These are phyloP conservation scores for Isoperla grammatica DNA, from an alignment of 2,888 invertebrate genomes.

Conservation along the genomic window DNA sequence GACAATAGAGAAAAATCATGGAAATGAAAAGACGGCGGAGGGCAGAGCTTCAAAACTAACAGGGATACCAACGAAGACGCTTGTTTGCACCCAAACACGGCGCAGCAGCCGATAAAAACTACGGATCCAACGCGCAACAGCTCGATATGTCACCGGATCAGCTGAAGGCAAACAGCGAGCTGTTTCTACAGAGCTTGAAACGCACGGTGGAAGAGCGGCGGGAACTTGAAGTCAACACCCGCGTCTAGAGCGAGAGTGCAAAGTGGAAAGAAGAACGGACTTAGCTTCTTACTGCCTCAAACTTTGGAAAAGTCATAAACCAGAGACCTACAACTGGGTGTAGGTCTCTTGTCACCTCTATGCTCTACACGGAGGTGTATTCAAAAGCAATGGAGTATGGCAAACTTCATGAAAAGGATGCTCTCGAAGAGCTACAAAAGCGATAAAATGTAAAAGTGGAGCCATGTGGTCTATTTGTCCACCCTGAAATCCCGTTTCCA, in stretches of 20 bases:
- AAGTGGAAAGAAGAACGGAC: slow-evolving; percentile 17
- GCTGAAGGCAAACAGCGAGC: slow-evolving; percentile 6
- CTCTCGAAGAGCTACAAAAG: slow-evolving; percentile 24
- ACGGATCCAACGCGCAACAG: slow-evolving; percentile 14
- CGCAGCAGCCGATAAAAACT: background rate
- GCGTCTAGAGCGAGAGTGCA: slow-evolving; percentile 16
- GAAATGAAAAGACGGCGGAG: too few species aligned
- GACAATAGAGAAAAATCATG: too few species aligned
- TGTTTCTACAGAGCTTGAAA: slow-evolving; percentile 11
- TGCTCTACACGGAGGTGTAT: slow-evolving; percentile 25
- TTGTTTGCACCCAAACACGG: too few species aligned
- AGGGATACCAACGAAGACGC: too few species aligned
- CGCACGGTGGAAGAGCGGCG: slow-evolving; percentile 10
- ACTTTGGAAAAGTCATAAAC: too few species aligned
- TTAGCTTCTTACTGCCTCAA: slow-evolving; percentile 26
- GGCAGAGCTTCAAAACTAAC: too few species aligned
- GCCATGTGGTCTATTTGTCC: slow-evolving; percentile 34
- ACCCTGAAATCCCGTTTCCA: slow-evolving; percentile 25
- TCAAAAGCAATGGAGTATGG: slow-evolving; percentile 26
- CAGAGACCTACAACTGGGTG: slow-evolving; percentile 16
- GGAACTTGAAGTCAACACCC: background rate
- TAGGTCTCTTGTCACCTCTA: slow-evolving; percentile 20
- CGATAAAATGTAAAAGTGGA: slow-evolving; percentile 24
- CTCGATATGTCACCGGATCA: slow-evolving; percentile 11
- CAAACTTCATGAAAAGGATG: slow-evolving; percentile 24